These are phyloP conservation scores for Malurus splendens DNA, from an alignment of 2,797 vertebrate species.

Conservation along the genomic window DNA sequence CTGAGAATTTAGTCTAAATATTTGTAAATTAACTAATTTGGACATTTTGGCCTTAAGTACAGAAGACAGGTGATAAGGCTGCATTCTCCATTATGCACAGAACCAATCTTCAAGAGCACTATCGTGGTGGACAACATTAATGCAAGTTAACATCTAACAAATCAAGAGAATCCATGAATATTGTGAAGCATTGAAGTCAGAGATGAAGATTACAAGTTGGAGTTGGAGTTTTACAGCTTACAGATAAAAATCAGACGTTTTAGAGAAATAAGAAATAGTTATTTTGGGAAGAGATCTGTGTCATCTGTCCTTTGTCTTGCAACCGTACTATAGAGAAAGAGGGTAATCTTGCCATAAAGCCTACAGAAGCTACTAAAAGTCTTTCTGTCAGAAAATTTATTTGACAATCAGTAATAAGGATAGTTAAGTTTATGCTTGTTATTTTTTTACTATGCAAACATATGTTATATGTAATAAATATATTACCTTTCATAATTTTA, in stretches of 20 bases:
- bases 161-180: neutral
- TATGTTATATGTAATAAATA: neutral
- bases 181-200: rapidly evolving
- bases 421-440: neutral
- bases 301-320: neutral
- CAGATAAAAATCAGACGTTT: neutral
- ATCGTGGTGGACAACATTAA: rapidly evolving
- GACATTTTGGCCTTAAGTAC: neutral
- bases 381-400: constrained; percentile 19
- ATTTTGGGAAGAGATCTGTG: neutral
- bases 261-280: neutral
- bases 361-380: neutral
- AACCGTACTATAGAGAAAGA: neutral
- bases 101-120: neutral
- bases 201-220: neutral
- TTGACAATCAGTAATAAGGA: neutral
- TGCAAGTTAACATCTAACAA: neutral
- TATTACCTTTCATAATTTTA: neutral
- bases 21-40: neutral
- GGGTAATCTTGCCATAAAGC: neutral
- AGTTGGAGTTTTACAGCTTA: neutral
- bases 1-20: neutral
- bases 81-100: neutral
- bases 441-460: constrained; percentile 3
- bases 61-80: neutral